Evolutionary conservation across 1,140 invertebrate species (phyloP).

Genomic region (Trialeurodes vaporariorum): DNA sequence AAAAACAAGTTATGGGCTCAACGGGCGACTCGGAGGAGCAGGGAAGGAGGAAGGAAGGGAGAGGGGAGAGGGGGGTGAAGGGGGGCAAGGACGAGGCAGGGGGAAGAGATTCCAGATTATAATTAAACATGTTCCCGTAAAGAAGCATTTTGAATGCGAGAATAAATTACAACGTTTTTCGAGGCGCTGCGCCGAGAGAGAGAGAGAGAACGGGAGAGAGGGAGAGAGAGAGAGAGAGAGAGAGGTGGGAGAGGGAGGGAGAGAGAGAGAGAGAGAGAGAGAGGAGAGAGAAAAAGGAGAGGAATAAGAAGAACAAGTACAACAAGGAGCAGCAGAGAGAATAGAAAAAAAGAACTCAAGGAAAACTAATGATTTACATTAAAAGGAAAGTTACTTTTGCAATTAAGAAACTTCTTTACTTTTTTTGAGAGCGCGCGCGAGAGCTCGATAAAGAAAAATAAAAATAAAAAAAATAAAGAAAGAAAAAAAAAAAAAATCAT

Average conservation of each 20-base stretch:
- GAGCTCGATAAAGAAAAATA: neutral
- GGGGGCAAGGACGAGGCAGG: neutral
- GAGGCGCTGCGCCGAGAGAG: neutral
- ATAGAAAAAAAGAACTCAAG: neutral
- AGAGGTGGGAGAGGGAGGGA: too few species aligned
- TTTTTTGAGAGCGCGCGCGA: neutral
- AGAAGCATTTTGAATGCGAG: neutral
- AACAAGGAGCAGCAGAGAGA: too few species aligned
- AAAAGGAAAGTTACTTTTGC: neutral
- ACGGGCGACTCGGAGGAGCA: too few species aligned
- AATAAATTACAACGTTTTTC: neutral
- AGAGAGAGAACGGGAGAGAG: too few species aligned
- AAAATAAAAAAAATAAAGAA: too few species aligned
- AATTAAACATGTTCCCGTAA: neutral
- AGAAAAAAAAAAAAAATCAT: neutral
- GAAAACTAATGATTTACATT: constrained; percentile 1
- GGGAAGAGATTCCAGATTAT: neutral
- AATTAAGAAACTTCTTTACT: neutral
- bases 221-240: too few species aligned
- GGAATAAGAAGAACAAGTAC: too few species aligned
- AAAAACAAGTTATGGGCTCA: too few species aligned
- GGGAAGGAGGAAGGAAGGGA: too few species aligned
- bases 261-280: too few species aligned
- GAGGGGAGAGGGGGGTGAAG: neutral
- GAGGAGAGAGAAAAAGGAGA: too few species aligned